These are phyloP conservation scores for Gulo gulo DNA, from an alignment of 2,113 vertebrate genomes.

Conservation along the genomic window DNA sequence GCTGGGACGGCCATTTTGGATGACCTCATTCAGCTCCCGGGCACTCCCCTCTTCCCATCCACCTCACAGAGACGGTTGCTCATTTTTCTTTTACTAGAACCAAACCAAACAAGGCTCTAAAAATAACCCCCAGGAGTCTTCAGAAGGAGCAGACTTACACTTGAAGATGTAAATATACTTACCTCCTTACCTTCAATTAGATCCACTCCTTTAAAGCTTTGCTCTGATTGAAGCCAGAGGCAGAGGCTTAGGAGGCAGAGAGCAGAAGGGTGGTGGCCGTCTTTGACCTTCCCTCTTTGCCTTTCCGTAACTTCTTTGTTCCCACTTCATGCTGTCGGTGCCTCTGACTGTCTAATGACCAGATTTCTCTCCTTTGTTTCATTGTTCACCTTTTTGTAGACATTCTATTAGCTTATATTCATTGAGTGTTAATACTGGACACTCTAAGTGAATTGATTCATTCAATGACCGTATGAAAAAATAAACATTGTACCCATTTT, in stretches of 20 bases:
- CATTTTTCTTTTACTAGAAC: conserved; percentile 65
- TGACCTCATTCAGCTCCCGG: conserved; percentile 25
- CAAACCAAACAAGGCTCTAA: conserved; percentile 66
- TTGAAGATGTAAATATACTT: conserved; percentile 68
- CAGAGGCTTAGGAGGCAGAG: not conserved
- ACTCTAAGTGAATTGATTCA: not conserved
- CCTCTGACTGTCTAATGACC: not conserved
- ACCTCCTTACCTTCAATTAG: conserved; percentile 45
- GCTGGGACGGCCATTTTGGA: not conserved
- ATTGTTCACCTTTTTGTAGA: not conserved
- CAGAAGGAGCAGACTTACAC: conserved; percentile 45
- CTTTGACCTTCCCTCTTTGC: conserved; percentile 1
- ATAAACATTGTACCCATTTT: conserved; percentile 13
- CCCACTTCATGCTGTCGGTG: no score
- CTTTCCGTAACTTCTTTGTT: not conserved
- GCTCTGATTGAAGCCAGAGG: conserved; percentile 21
- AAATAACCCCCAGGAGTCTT: conserved; percentile 60
- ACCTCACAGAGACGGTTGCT: not conserved
- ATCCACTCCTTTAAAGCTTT: conserved; percentile 44
- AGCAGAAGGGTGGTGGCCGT: not conserved
- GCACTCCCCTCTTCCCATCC: not conserved
- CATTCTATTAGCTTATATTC: not conserved
- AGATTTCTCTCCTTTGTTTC: not conserved
- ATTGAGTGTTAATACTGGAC: not conserved
- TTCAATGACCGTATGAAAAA: conserved; percentile 12